Evolutionary conservation across 37 sponge, comb jelly and placozoan species (phyloP).

Genomic region (Crambe crambe): DNA sequence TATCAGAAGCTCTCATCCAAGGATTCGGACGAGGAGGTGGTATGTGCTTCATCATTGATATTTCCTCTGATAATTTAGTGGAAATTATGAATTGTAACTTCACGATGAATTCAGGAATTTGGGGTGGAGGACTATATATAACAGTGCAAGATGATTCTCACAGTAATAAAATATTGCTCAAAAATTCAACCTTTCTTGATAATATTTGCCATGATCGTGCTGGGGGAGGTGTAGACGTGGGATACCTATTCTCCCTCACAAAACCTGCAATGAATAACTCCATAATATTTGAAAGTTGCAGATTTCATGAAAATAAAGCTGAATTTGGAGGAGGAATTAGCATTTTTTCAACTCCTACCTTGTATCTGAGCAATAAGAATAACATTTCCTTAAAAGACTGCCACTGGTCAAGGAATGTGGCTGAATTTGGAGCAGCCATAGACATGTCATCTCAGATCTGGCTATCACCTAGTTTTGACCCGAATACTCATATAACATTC

Average conservation of each 20-base stretch:
- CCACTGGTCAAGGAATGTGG: neutral
- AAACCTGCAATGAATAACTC: neutral
- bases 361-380: too few species aligned
- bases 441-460: too few species aligned
- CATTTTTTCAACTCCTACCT: neutral
- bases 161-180: too few species aligned
- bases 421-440: neutral
- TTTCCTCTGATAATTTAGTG: conserved; percentile 23
- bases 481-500: too few species aligned
- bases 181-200: neutral
- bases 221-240: neutral
- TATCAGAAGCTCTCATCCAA: neutral
- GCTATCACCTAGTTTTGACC: neutral
- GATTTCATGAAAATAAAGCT: neutral
- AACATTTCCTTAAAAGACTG: neutral
- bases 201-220: neutral
- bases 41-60: conserved; percentile 32
- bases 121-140: conserved; percentile 45
- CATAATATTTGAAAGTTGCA: neutral
- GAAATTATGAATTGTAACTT: conserved; percentile 11
- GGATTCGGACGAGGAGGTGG: conserved; percentile 41
- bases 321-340: neutral
- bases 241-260: neutral
- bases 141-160: neutral
- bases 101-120: conserved; percentile 39